A percentile compares a stretch with the other conserved stretches of the same genome.
phyloP scores from a whole-genome alignment of 2,113 vertebrate genomes.

The Cercopithecus mona region DNA sequence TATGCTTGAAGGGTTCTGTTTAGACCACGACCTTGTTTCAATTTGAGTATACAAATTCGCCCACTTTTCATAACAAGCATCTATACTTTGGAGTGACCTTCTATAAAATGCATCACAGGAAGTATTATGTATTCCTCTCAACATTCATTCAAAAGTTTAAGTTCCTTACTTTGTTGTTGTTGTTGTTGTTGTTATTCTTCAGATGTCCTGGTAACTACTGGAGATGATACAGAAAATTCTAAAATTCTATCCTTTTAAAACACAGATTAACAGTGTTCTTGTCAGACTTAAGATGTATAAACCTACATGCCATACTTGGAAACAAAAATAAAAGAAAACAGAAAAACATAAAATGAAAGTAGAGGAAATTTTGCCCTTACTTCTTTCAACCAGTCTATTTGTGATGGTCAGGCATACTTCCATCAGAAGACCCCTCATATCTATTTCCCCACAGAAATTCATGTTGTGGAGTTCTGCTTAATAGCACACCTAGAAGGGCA shows the following conservation, averaged over 20 bases:
- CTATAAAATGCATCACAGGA: slow-evolving; percentile 13
- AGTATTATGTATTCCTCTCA: background rate
- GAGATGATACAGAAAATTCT: background rate
- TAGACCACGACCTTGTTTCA: slow-evolving; percentile 37
- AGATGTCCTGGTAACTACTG: background rate
- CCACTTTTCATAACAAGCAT: slow-evolving; percentile 5
- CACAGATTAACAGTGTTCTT: background rate
- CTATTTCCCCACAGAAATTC: background rate
- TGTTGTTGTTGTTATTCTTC: background rate
- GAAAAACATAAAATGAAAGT: background rate
- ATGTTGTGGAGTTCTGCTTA: background rate
- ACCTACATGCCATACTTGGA: background rate
- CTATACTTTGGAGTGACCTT: background rate
- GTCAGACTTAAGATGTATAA: background rate
- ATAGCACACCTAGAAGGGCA: background rate
- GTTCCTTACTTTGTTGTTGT: background rate
- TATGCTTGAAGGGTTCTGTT: background rate
- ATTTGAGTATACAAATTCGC: background rate
- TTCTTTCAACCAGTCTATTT: background rate
- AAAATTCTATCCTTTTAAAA: slow-evolving; percentile 29
- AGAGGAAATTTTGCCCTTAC: background rate
- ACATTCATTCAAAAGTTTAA: slow-evolving; percentile 27
- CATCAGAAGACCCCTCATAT: background rate
- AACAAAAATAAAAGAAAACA: background rate
- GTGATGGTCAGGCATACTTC: background rate